These are phyloP conservation scores for Garra rufa DNA, from an alignment of 2,113 vertebrate species.

Conservation along the genomic window DNA sequence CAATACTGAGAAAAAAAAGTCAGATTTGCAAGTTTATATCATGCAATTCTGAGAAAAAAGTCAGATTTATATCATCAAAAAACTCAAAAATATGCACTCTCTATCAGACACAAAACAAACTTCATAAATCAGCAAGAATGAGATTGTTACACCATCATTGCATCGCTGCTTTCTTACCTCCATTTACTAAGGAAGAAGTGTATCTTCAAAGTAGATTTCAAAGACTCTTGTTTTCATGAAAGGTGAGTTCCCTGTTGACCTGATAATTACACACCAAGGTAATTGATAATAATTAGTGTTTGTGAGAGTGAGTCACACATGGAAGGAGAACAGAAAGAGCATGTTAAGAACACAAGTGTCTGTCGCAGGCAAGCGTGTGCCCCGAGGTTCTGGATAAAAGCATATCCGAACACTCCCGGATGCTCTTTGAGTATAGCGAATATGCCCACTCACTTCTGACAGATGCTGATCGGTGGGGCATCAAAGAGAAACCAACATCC, in stretches of 20 bases:
- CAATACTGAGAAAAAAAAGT: no score
- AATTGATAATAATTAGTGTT: conserved; percentile 31
- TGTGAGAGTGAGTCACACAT: not conserved
- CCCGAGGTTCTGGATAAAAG: conserved; percentile 20
- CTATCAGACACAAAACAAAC: not conserved
- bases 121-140: not conserved
- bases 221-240: not conserved
- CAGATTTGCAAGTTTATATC: no score
- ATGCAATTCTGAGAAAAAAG: no score
- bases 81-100: not conserved
- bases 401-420: not conserved
- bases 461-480: conserved; percentile 7
- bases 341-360: not conserved
- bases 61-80: no score
- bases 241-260: not conserved
- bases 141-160: not conserved
- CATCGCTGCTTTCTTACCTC: not conserved
- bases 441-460: conserved; percentile 23
- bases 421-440: conserved; percentile 1
- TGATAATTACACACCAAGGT: conserved; percentile 8
- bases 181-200: not conserved
- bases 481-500: conserved; percentile 14
- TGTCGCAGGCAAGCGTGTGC: not conserved
- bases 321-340: not conserved
- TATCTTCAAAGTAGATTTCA: not conserved